Base-by-base conservation (phyloP, 2,113 vertebrate genomes). In the Prolemur simus region DNA sequence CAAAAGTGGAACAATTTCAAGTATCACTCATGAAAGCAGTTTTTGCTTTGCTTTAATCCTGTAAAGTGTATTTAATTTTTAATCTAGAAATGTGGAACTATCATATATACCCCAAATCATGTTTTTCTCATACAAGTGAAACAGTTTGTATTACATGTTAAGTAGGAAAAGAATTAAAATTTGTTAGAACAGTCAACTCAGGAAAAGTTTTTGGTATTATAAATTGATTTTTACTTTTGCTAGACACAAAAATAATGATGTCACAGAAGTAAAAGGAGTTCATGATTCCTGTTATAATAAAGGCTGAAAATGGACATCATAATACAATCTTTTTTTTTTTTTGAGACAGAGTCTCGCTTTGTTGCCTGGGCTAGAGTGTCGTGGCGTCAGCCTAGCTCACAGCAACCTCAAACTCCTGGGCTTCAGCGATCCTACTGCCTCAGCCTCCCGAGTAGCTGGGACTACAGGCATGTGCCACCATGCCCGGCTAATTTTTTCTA, bases 21-120 rank as follows among this genome's bases (percentile, higher is more conserved):
- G 6, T 14, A 76, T 56, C 47, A 85, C 39, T 73, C 39, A 80
- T 37, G 25, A 92, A 66, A 71, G 68, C 52, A 54, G 23, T 68
- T 84, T 96, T 87, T 87, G 17, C 14, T 87, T 91, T 12, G 27
- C 34, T 88, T 83, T 80, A 92, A 64, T 83, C 49, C 66, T 87
- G n/a, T 71, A 58, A 93, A 90, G 27, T 74, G 32, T 87, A 68
- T 21, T 85, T 96, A 47, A 78, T 47, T 77, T 77, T 69, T 37
- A 58, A 64, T 73, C 23, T 49, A 85, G 71, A 84, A 95, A 76
- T 27, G n/a, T 17, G 45, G 15, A 81, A 56, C n/a, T 90, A 39
- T 73, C 74, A 25, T 20, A 66, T 32, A 64, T 12, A 78, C 73
- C 42, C 71, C 39, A 73, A 58, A 58, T 18, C 17, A n/a, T 80